Evolutionary conservation across 2,888 invertebrate species (phyloP).

Genomic region (Pseudococcus jackbeardsleyi): DNA sequence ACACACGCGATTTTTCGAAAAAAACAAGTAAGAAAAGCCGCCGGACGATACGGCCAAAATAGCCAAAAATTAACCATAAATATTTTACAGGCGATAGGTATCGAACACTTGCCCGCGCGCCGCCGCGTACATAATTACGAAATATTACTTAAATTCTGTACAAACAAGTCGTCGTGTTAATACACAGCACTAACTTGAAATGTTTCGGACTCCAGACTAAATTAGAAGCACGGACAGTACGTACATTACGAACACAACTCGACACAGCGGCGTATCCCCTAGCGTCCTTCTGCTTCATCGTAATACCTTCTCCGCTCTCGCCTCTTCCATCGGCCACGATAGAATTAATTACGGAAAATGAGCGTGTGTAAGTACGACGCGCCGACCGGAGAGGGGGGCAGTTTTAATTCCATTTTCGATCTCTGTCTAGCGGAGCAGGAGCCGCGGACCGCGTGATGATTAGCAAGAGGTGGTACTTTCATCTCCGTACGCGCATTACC

Average conservation of each 20-base stretch:
- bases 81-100: neutral
- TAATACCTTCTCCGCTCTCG: conserved; percentile 17
- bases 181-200: conserved; percentile 62
- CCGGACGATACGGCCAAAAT: neutral
- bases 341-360: conserved; percentile 66
- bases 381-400: conserved; percentile 18
- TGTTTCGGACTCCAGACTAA: conserved; percentile 63
- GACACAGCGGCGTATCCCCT: conserved; percentile 23
- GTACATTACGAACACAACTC: conserved; percentile 61
- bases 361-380: conserved; percentile 58
- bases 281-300: neutral
- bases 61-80: neutral
- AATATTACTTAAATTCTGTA: conserved; percentile 29
- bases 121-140: conserved; percentile 52
- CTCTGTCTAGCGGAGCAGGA: conserved; percentile 50
- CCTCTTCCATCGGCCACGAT: neutral
- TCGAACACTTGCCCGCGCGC: neutral
- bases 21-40: neutral
- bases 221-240: conserved; percentile 64
- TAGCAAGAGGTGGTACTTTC: conserved; percentile 59
- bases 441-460: conserved; percentile 60
- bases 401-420: conserved; percentile 66
- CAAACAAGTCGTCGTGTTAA: conserved; percentile 60
- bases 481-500: conserved; percentile 8
- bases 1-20: conserved; percentile 45